phyloP scores from a whole-genome alignment of 2,797 vertebrate species.

The Phylloscopus collybita region DNA sequence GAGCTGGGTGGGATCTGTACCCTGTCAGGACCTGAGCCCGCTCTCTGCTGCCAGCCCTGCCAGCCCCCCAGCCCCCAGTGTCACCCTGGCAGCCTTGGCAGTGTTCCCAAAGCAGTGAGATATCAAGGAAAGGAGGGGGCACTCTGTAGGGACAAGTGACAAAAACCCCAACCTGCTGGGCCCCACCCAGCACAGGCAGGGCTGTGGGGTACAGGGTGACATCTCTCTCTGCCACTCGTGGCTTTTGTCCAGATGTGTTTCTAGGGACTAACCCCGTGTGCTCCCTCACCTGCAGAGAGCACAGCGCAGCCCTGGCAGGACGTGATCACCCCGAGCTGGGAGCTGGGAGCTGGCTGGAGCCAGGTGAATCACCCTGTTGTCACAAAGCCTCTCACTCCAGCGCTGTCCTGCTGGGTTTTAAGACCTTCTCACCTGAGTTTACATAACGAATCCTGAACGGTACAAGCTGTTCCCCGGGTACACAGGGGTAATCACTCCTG shows the following conservation, averaged over 20 bases:
- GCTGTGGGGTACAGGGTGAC: fast-evolving
- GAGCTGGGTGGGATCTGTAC: not conserved
- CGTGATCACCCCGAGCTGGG: not conserved
- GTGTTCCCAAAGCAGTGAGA: fast-evolving
- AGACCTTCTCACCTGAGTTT: conserved; percentile 57
- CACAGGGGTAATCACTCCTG: not conserved
- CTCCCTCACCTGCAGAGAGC: not conserved
- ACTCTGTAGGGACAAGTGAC: fast-evolving
- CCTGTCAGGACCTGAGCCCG: fast-evolving
- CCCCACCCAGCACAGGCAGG: not conserved
- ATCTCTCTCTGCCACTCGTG: not conserved
- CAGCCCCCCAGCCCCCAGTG: not conserved
- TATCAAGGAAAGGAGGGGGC: fast-evolving
- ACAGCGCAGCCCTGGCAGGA: fast-evolving
- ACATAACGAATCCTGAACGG: not conserved
- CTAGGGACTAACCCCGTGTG: fast-evolving
- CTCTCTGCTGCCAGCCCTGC: not conserved
- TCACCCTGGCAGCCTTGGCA: not conserved
- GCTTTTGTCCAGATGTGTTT: not conserved
- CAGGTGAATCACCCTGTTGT: conserved; percentile 34
- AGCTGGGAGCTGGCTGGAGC: not conserved
- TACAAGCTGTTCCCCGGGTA: conserved; percentile 34
- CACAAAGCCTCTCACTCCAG: not conserved
- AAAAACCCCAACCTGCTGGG: not conserved
- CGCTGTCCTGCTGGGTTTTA: not conserved